Evolutionary conservation across 2,113 vertebrate species (phyloP).

Genomic region (Ceuthmochares aereus): DNA sequence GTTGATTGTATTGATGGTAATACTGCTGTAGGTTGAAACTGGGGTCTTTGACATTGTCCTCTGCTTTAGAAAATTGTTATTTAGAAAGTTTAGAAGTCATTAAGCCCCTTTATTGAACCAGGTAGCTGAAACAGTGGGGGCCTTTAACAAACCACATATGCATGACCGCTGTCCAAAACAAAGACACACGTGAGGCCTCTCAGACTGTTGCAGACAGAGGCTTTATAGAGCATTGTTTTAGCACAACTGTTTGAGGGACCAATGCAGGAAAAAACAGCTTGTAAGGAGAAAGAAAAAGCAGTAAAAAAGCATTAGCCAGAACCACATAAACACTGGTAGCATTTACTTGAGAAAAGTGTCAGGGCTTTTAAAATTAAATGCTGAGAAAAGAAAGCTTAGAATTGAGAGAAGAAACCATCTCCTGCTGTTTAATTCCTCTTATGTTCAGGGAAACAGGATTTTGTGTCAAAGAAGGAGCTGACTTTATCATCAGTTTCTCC

Average conservation of each 20-base stretch:
- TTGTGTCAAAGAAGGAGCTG: not conserved
- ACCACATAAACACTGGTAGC: not conserved
- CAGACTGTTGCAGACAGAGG: not conserved
- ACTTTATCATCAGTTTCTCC: not conserved
- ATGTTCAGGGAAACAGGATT: not conserved
- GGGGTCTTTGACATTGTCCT: not conserved
- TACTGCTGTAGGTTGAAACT: not conserved
- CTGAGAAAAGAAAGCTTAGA: not conserved
- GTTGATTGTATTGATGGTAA: not conserved
- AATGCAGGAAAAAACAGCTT: not conserved
- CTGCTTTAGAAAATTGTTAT: not conserved
- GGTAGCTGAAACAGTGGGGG: not conserved
- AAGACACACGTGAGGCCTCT: not conserved
- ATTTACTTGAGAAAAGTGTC: not conserved
- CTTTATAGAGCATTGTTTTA: not conserved
- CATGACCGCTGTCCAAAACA: not conserved
- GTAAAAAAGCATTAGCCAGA: not conserved
- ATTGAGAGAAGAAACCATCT: not conserved
- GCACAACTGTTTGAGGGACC: not conserved
- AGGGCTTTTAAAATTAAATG: conserved; percentile 13
- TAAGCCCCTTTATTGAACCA: not conserved
- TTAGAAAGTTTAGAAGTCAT: not conserved
- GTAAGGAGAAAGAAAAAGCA: not conserved
- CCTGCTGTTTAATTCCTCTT: conserved; percentile 19
- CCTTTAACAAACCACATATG: not conserved